phyloP scores from a whole-genome alignment of 2,113 vertebrate genomes.

The Anhinga anhinga region DNA sequence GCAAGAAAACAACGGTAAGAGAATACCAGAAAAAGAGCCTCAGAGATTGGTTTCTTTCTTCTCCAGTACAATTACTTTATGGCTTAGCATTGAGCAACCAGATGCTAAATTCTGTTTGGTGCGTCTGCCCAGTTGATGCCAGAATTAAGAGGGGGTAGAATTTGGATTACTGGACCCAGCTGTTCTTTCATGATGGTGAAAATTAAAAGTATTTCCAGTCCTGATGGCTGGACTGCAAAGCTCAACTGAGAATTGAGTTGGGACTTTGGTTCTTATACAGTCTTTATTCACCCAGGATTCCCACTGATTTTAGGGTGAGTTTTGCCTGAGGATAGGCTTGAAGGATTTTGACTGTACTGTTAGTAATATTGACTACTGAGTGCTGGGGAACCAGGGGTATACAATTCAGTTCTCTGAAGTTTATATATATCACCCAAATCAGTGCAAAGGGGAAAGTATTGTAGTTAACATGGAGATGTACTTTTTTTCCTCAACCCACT shows the following conservation, averaged over 20 bases:
- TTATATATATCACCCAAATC: background rate
- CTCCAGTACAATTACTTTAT: background rate
- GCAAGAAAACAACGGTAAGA: rapidly evolving
- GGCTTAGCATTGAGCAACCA: background rate
- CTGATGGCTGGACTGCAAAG: background rate
- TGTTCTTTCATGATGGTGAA: background rate
- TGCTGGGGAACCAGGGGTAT: background rate
- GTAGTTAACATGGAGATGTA: background rate
- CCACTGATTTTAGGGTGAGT: background rate
- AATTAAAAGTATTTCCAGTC: background rate
- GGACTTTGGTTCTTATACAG: background rate
- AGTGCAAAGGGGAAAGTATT: background rate
- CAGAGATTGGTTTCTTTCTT: background rate
- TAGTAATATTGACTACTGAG: background rate
- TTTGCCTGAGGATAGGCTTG: background rate
- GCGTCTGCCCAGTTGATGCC: background rate
- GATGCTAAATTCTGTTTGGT: background rate
- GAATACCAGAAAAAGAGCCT: background rate
- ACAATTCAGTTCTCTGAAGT: background rate
- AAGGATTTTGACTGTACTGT: background rate
- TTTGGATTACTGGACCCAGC: background rate
- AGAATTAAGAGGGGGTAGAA: background rate
- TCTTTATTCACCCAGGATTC: background rate
- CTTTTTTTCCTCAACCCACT: background rate
- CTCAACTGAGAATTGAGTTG: background rate